These are phyloP conservation scores for Zaprionus inermis DNA, from an alignment of 1,140 invertebrate genomes.

Conservation along the genomic window DNA sequence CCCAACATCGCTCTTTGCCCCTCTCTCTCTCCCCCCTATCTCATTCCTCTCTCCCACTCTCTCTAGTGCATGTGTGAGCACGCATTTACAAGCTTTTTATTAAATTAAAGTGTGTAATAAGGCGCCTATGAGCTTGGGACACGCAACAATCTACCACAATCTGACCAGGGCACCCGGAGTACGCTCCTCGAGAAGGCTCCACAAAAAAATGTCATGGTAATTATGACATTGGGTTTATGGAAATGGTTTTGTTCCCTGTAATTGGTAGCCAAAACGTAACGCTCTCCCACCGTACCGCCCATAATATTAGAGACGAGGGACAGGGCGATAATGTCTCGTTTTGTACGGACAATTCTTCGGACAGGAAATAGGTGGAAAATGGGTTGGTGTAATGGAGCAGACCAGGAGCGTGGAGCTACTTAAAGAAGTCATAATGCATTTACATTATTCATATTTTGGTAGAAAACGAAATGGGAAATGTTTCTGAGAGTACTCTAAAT, in stretches of 20 bases:
- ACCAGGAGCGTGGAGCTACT: background rate
- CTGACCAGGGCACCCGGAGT: background rate
- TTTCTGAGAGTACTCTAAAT: background rate
- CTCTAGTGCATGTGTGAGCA: conserved; percentile 57
- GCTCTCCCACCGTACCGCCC: conserved; percentile 22
- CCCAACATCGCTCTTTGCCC: background rate
- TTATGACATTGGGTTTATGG: conserved; percentile 76
- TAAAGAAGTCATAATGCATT: background rate
- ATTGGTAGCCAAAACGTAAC: conserved; percentile 31
- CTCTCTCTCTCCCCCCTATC: background rate
- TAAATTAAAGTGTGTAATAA: conserved; percentile 81
- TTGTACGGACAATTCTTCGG: conserved; percentile 12
- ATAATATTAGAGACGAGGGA: conserved; percentile 40
- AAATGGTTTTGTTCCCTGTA: conserved; percentile 52
- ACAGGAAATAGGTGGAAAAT: background rate
- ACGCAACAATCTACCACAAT: conserved; percentile 62
- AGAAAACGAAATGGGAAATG: background rate
- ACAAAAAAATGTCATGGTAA: conserved; percentile 72
- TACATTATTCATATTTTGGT: background rate
- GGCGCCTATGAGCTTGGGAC: conserved; percentile 69
- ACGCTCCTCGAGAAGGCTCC: conserved; percentile 31
- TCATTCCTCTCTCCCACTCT: background rate
- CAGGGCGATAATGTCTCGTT: conserved; percentile 29
- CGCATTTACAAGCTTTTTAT: conserved; percentile 80
- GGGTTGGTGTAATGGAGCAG: conserved; percentile 10